Evolutionary conservation across 2,113 vertebrate genomes (phyloP), one percentile per base, ranked within the genome.

Genomic region (Nesogale talazaci): DNA sequence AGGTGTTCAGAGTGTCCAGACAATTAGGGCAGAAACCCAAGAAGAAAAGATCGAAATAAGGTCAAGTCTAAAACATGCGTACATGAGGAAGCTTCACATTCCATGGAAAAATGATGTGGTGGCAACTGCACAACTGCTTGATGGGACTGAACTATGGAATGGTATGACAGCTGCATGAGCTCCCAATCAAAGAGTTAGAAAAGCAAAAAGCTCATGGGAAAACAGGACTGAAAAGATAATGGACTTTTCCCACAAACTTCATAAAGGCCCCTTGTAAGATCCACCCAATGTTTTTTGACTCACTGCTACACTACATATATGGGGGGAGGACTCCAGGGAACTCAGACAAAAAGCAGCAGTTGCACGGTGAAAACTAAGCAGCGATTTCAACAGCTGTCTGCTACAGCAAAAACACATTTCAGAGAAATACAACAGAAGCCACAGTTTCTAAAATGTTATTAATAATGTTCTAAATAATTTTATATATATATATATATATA

Each of bases 371-470:
- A 57, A 84, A 69, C 31, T 27, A 29, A 84, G 20, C 57, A 83
- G 59, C 67, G 27, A 76, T 82, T 75, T 83, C n/a, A 76, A 86
- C 20, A 76, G 46, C 82, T 46, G 15, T 31, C 31, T 59, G 25
- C 67, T 81, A n/a, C 57, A 76, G 76, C n/a, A 75, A 52, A 81
- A 70, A 81, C 57, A 46, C 72, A 80, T 79, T 83, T 87, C 65
- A 76, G 83, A 89, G 84, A 31, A 89, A 76, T n/a, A 34, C 46
- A 83, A 76, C 23, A 81, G 46, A 90, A 94, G 31, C 40, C 82
- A 90, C 22, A 70, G 12, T 84, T 61, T 84, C 82, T 63, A 38
- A 46, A 57, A 59, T 22, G 56, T 56, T 82, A 83, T 34, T 85
- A 27, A 85, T 56, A 79, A 67, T 67, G 78, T 34, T 20, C 31